Percentiles rank a stretch among this genome's conserved stretches.
Evolutionary conservation across 2,113 vertebrate genomes (phyloP).

Genomic region (Gobius niger): DNA sequence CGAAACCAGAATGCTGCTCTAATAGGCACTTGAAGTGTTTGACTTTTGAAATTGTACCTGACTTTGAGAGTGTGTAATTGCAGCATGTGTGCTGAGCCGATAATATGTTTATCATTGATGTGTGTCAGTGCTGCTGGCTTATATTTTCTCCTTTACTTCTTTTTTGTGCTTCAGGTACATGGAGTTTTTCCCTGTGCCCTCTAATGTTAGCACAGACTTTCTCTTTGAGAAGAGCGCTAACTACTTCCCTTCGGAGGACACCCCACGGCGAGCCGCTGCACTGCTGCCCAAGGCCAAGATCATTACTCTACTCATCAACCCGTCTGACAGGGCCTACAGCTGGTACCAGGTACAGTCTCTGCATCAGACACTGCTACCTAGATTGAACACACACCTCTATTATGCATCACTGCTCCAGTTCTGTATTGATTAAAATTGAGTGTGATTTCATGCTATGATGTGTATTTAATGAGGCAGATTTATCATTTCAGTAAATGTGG

Average conservation of each 20-base stretch:
- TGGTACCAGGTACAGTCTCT: conserved; percentile 89
- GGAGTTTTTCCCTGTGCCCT: conserved; percentile 94
- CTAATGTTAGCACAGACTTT: conserved; percentile 91
- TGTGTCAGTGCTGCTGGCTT: conserved; percentile 5
- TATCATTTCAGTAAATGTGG: conserved; percentile 12
- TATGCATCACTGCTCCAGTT: conserved; percentile 6
- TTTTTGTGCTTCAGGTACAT: conserved; percentile 86
- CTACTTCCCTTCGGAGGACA: conserved; percentile 96
- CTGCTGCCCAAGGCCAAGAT: conserved; percentile 94
- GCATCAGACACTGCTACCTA: conserved; percentile 15
- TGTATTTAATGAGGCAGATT: conserved; percentile 25
- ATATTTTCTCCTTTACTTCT: conserved; percentile 10
- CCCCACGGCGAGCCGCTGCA: conserved; percentile 86
- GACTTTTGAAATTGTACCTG: conserved; percentile 37
- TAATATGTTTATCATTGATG: conserved; percentile 7
- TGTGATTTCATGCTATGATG: not conserved
- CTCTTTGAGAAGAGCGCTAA: conserved; percentile 98
- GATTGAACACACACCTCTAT: conserved; percentile 2
- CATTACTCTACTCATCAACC: conserved; percentile 95
- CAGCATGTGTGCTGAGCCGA: not conserved
- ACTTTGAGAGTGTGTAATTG: conserved; percentile 45
- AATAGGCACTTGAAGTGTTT: conserved; percentile 23
- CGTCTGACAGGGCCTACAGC: conserved; percentile 93
- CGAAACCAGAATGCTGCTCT: conserved; percentile 1
- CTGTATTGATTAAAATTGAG: conserved; percentile 21